Base-by-base conservation (phyloP, 2,113 vertebrate genomes). In the Hippoglossus stenolepis region DNA sequence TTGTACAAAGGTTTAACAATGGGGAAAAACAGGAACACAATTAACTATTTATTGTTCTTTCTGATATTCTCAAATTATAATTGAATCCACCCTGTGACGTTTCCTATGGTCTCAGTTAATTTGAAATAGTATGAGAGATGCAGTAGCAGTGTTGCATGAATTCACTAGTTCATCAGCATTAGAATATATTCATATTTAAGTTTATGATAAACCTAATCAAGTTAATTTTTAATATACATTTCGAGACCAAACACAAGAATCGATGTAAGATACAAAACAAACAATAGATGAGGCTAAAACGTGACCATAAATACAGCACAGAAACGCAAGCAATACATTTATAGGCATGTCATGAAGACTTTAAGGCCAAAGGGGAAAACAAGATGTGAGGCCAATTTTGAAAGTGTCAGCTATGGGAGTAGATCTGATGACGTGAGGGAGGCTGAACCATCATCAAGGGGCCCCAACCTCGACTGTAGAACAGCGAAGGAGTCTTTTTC, bases 401-500 rank as follows among this genome's bases (percentile, higher is more conserved):
- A 5, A 73, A 64, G 71, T 9, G 26, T 69, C 66, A 31, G n/a
- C 59, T 6, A 51, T 17, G 26, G 17, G 53, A 79, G 65, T 24
- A 66, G 57, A 59, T 66, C 0, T 54, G 40, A 59, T 64, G 35
- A 0, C 6, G 28, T 63, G 83, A 64, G 14, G 40, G 65, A 43
- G 60, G 47, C 26, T 61, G 45, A 15, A 70, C 28, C 15, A 35
- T 57, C 56, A 65, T 53, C 18, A 49, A 73, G 38, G 60, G 31
- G 17, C 35, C 65, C 53, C 23, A 23, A 26, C 58, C 53, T 49
- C 5, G 0, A 49, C 5, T 14, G 6, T 5, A 26, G 43, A 58
- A 58, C 5, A 68, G 26, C 21, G 14, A 54, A 58, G 35, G 35
- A 65, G 51, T 69, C 18, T 70, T 58, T 61, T 70, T 75, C 43